Conservation (phyloP, 2,888 invertebrate species). For the Cybosia mesomella region DNA sequence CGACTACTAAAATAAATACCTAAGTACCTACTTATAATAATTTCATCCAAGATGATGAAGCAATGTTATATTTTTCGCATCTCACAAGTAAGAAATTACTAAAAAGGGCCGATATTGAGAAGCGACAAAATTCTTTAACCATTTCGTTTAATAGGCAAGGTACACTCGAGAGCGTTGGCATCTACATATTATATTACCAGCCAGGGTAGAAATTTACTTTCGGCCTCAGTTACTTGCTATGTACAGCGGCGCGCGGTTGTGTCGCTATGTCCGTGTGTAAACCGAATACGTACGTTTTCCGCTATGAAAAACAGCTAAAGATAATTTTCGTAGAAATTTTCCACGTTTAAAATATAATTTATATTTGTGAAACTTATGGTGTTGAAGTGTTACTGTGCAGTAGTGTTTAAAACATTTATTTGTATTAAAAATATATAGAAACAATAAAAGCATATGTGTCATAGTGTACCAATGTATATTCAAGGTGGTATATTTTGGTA, state of each 20-base stretch:
- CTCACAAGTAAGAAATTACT: constrained; percentile 29
- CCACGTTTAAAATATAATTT: background rate
- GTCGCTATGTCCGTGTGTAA: constrained; percentile 18
- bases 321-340: background rate
- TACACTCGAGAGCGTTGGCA: constrained; percentile 44
- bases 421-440: constrained; percentile 11
- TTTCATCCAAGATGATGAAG: constrained; percentile 15
- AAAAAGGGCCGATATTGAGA: constrained; percentile 54
- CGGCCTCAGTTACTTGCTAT: constrained; percentile 55
- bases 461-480: constrained; percentile 48
- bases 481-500: constrained; percentile 79
- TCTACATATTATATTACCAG: constrained; percentile 33
- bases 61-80: constrained; percentile 24
- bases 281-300: constrained; percentile 22
- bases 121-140: constrained; percentile 51
- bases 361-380: background rate
- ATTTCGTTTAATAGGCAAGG: constrained; percentile 36
- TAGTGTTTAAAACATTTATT: background rate
- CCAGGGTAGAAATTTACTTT: constrained; percentile 44
- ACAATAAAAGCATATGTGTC: constrained; percentile 47
- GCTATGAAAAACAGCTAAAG: constrained; percentile 27
- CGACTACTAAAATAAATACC: no score
- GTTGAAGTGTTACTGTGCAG: background rate
- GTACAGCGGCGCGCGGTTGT: constrained; percentile 43
- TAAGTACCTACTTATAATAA: background rate